Evolutionary conservation across 2,113 vertebrate species (phyloP), one percentile per base, ranked within the genome.

Genomic region (Menura novaehollandiae): DNA sequence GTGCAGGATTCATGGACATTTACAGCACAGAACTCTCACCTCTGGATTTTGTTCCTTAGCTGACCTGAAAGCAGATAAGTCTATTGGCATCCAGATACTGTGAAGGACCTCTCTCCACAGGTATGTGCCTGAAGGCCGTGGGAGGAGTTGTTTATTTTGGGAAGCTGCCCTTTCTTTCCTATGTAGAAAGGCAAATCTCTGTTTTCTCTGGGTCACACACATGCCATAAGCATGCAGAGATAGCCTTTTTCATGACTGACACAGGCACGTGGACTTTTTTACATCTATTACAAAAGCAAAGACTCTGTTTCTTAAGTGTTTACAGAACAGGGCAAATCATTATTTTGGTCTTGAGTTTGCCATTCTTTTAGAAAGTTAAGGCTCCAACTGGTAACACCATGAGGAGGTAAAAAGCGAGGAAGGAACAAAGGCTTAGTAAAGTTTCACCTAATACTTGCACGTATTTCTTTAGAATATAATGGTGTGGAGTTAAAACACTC

Each of bases 21-120:
- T 89, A 82, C 56, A 89, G 35, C 60, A 60, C 86, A 87, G 73
- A 92, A 49, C 33, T 77, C 52, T 75, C 84, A 47, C 41, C 56
- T 64, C 84, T 37, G 73, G 47, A 47, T 71, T 90, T 87, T 82
- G 30, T 85, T 89, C 84, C 84, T 81, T 44, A 82, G 69, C 73
- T 95, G 89, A 67, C 52, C 86, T 91, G 80, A 78, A 91, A 94
- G 80, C 66, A 95, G 84, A 68, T 62, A 89, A 89, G 77, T 75
- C 43, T 89, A 67, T 1, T 63, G 72, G 63, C 82, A 92, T 71
- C 60, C 0, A 30, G 83, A 41, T 56, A 47, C 47, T 21, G 43
- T 4, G 7, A 59, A 90, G 85, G 53, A 26, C 33, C 47, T 85
- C n/a, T 86, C 58, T 53, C 80, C 73, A 55, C 92, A 95, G 85